These are phyloP conservation scores for Eubasilissa splendida DNA, from an alignment of 2,888 invertebrate species.

Conservation along the genomic window DNA sequence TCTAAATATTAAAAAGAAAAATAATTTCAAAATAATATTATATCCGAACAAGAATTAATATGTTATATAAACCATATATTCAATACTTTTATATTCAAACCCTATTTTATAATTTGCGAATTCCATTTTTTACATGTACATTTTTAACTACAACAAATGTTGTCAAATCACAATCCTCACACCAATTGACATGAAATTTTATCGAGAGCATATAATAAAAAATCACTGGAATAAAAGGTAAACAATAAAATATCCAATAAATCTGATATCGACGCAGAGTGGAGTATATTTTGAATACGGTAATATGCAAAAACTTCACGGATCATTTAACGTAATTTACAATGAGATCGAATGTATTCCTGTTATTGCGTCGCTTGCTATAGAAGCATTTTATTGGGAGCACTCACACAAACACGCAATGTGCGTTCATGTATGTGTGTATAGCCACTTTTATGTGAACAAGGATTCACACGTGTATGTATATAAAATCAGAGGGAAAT, in stretches of 20 bases:
- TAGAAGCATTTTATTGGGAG: conserved; percentile 21
- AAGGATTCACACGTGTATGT: no score
- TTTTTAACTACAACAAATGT: no score
- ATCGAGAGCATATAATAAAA: conserved; percentile 15
- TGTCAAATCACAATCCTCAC: background rate
- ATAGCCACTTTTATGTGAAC: no score
- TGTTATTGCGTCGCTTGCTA: conserved; percentile 38
- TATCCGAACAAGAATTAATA: no score
- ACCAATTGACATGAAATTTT: conserved; percentile 15
- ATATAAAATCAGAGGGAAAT: no score
- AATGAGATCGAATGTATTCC: conserved; percentile 46
- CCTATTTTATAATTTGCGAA: background rate
- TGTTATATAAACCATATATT: no score
- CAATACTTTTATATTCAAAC: background rate
- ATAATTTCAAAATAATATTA: no score
- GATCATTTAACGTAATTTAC: conserved; percentile 50
- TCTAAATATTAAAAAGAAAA: no score
- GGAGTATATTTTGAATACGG: conserved; percentile 37
- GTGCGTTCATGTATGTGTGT: no score
- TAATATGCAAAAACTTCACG: conserved; percentile 52
- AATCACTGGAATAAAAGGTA: conserved; percentile 27
- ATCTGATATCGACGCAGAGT: conserved; percentile 32
- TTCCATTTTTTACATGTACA: background rate
- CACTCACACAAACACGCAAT: background rate
- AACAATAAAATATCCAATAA: conserved; percentile 35